Evolutionary conservation across 2,797 vertebrate genomes (phyloP), one percentile per base, ranked within the genome.

Genomic region (Toxotes lorentzi): DNA sequence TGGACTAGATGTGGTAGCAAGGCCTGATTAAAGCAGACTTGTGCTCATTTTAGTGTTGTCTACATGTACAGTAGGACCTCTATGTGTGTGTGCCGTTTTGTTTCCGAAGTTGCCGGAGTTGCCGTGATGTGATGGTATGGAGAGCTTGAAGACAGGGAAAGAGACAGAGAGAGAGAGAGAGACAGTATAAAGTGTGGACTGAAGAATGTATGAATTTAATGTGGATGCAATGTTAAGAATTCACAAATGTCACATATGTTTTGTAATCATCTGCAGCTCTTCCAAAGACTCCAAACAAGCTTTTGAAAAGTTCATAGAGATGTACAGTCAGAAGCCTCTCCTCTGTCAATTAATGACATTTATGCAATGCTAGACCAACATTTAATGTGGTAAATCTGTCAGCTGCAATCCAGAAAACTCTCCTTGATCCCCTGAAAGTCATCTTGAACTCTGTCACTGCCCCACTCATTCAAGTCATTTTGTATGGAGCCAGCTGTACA

Each of bases 1-100:
- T 48, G 73, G 47, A 83, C 81, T 87, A 85, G 86, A 82, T 90
- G 91, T 89, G 90, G 91, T 84, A 60, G 50, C 17, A 24, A 69
- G 51, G 72, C 67, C 70, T 88, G 92, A 93, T 92, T 92, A 87
- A 90, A 91, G 88, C 82, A 70, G 61, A 60, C 43, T 67, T 58
- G 7, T 81, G 81, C 79, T 86, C 88, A 73, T 88, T 85, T 83
- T 92, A 61, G 74, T 23, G 45, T 59, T 75, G 77, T 90, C 81
- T 60, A 34, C 54, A 82, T 4, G 83, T 79, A 81, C 72, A 68
- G 71, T 61, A 78, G 40, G 51, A 64, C 45, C 77, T 76, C 23
- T 54, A 67, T 79, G 71, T 81, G 71, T 81, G 70, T 48, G 72
- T 80, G 77, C 53, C 69, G 1, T 64, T 78, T 70, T 75, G 73